Evolutionary conservation across 1,140 invertebrate genomes (phyloP).

Genomic region (Lepidurus couesii): DNA sequence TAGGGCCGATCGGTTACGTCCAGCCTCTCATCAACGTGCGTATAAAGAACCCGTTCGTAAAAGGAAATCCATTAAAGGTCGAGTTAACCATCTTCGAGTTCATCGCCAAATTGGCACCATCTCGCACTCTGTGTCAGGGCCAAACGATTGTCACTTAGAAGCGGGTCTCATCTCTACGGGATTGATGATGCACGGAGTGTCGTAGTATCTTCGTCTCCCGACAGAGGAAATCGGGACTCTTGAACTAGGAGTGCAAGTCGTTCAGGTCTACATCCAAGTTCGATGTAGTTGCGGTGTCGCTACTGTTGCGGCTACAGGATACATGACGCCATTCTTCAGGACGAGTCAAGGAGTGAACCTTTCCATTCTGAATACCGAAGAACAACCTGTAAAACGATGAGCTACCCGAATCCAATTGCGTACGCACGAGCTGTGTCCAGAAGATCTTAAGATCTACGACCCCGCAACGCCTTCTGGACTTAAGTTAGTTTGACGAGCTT

Average conservation of each 20-base stretch:
- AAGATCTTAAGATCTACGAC: neutral
- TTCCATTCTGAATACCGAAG: neutral
- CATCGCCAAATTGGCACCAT: neutral
- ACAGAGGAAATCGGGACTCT: neutral
- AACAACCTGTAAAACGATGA: neutral
- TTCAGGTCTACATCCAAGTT: neutral
- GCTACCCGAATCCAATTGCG: neutral
- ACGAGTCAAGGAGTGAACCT: neutral
- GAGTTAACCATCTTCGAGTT: slow-evolving; percentile 19
- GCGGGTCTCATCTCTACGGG: neutral
- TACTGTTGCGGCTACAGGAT: neutral
- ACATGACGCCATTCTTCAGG: slow-evolving; percentile 24
- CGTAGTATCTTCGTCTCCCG: neutral
- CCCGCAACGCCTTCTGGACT: neutral
- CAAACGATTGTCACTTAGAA: neutral
- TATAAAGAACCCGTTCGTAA: too few species aligned
- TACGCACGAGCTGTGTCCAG: neutral
- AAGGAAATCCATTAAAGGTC: too few species aligned
- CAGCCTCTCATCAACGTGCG: too few species aligned
- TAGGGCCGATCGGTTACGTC: slow-evolving; percentile 16
- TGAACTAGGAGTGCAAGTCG: neutral
- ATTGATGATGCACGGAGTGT: neutral
- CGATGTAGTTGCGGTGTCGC: slow-evolving; percentile 16
- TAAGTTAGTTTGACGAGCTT: neutral
- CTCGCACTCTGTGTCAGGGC: neutral